Evolutionary conservation across 2,888 invertebrate genomes (phyloP).

Genomic region (Lepidocyrtoides sp.): DNA sequence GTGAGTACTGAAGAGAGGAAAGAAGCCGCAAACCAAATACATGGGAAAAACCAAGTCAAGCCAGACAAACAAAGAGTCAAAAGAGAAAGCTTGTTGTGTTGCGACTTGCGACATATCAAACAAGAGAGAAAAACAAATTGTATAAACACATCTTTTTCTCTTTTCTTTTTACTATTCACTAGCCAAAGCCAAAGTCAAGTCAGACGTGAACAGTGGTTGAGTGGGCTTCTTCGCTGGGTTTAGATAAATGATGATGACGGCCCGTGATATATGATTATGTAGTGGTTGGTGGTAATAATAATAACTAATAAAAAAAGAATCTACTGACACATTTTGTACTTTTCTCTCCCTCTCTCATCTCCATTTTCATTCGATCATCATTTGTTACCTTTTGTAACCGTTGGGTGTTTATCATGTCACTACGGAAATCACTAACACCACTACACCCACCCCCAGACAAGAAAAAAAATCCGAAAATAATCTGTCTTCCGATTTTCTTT

Average conservation of each 20-base stretch:
- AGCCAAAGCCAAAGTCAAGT: background rate
- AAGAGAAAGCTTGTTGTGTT: background rate
- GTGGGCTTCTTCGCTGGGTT: background rate
- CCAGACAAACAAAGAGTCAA: background rate
- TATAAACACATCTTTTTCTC: no score
- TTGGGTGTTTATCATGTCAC: background rate
- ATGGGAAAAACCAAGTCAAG: background rate
- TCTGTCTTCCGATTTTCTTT: conserved; percentile 9
- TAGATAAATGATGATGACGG: background rate
- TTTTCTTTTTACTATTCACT: no score
- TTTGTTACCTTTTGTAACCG: conserved; percentile 30
- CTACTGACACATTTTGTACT: background rate
- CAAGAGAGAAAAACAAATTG: background rate
- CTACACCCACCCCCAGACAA: background rate
- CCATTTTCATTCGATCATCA: conserved; percentile 62
- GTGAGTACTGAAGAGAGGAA: no score
- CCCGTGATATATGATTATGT: background rate
- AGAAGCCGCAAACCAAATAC: background rate
- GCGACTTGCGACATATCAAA: background rate
- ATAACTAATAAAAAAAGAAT: conserved; percentile 5
- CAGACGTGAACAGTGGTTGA: background rate
- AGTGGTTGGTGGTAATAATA: background rate
- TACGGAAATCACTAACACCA: background rate
- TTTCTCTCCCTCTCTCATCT: no score
- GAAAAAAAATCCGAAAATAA: conserved; percentile 19